Percentiles rank a stretch among this genome's conserved stretches.
phyloP scores from a whole-genome alignment of 2,888 invertebrate genomes.

The Fabriciana adippe region DNA sequence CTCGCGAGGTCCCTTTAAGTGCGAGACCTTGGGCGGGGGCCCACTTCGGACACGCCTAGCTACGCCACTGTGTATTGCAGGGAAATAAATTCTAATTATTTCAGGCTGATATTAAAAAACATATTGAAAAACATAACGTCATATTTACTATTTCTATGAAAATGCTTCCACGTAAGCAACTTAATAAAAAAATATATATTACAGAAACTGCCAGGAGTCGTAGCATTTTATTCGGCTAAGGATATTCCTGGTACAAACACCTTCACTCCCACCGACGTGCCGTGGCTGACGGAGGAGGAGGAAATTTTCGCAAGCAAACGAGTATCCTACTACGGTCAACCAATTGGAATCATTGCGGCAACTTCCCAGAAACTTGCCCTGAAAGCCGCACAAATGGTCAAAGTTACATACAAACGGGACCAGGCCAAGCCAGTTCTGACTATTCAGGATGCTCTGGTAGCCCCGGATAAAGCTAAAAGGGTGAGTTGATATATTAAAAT shows the following conservation, averaged over 20 bases:
- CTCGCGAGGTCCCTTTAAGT: too few species aligned
- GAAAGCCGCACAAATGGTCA: slow-evolving; percentile 64
- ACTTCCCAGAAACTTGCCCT: slow-evolving; percentile 73
- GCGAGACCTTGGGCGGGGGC: too few species aligned
- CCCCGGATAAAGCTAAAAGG: slow-evolving; percentile 66
- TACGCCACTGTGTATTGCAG: too few species aligned
- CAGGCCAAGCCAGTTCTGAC: slow-evolving; percentile 67
- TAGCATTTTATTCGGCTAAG: slow-evolving; percentile 84
- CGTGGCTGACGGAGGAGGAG: slow-evolving; percentile 63
- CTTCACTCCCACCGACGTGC: slow-evolving; percentile 70
- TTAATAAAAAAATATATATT: slow-evolving; percentile 37
- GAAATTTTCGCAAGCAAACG: slow-evolving; percentile 80
- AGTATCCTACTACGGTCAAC: slow-evolving; percentile 86
- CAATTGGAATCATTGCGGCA: slow-evolving; percentile 88
- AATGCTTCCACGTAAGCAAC: too few species aligned
- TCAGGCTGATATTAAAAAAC: too few species aligned
- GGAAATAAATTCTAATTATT: too few species aligned
- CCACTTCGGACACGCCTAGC: too few species aligned
- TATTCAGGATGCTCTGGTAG: slow-evolving; percentile 75
- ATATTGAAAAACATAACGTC: too few species aligned
- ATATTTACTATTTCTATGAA: too few species aligned
- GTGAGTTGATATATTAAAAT: slow-evolving; percentile 48
- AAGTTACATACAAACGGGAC: slow-evolving; percentile 79
- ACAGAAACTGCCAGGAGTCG: slow-evolving; percentile 85
- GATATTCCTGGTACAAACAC: slow-evolving; percentile 88